phyloP scores from a whole-genome alignment of 2,888 invertebrate species.

The Eucriotettix oculatus region DNA sequence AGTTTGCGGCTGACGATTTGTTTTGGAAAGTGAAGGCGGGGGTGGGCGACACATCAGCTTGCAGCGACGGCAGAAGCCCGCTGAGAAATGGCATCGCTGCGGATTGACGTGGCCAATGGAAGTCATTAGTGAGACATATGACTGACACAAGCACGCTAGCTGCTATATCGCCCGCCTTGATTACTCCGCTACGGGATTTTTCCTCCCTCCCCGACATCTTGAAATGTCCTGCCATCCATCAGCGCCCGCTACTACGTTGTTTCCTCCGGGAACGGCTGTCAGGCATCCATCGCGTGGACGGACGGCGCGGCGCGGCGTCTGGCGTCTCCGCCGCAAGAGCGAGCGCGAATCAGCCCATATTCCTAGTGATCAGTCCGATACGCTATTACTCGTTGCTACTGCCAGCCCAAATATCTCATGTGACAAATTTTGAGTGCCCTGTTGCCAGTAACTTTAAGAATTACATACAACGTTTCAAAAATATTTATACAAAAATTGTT shows the following conservation, averaged over 20 bases:
- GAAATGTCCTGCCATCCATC: neutral
- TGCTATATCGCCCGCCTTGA: neutral
- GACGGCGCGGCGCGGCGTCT: too few species aligned
- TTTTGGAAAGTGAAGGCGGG: too few species aligned
- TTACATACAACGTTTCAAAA: too few species aligned
- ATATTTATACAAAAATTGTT: too few species aligned
- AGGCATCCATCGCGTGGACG: neutral
- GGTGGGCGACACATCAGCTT: neutral
- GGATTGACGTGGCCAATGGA: neutral
- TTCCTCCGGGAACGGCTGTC: neutral
- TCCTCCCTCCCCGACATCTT: neutral
- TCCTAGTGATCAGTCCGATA: too few species aligned
- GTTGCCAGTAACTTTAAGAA: too few species aligned
- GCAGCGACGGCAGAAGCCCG: neutral
- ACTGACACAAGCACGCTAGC: neutral
- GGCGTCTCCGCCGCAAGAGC: too few species aligned
- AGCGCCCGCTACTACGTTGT: neutral
- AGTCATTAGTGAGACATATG: slow-evolving; percentile 1
- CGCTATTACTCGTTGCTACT: too few species aligned
- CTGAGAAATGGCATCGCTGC: neutral
- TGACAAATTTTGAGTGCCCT: too few species aligned
- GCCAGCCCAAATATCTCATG: too few species aligned
- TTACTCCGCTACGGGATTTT: neutral
- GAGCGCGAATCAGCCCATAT: too few species aligned
- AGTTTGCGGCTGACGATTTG: too few species aligned